These are phyloP conservation scores for Drosophila mimetica DNA, from an alignment of 2,888 invertebrate species.

Conservation along the genomic window DNA sequence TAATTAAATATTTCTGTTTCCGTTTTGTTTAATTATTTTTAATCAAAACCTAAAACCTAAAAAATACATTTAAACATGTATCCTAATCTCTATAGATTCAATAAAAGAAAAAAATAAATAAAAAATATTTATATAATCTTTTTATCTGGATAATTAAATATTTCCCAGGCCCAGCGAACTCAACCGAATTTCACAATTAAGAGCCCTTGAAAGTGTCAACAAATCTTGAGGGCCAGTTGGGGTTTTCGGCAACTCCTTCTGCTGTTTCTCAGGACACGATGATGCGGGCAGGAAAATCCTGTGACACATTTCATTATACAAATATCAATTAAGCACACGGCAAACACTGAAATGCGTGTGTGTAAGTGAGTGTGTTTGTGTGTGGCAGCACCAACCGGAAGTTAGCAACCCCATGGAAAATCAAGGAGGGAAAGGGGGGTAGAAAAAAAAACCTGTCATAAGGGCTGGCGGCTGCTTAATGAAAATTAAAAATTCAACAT, in stretches of 20 bases:
- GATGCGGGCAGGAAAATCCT: conserved; percentile 71
- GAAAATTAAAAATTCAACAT: conserved; percentile 80
- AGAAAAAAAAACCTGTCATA: conserved; percentile 34
- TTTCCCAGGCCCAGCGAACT: not conserved
- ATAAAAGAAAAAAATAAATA: no score
- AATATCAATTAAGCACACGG: conserved; percentile 76
- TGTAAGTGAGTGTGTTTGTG: conserved; percentile 9
- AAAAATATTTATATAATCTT: no score
- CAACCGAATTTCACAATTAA: conserved; percentile 17
- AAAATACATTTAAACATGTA: no score
- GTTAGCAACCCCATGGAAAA: conserved; percentile 30
- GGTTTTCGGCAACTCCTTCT: conserved; percentile 21
- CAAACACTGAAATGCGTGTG: conserved; percentile 64
- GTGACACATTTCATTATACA: conserved; percentile 78
- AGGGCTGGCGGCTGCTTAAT: conserved; percentile 64
- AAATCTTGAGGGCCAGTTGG: conserved; percentile 17
- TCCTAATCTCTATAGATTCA: no score
- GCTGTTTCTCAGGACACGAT: conserved; percentile 41
- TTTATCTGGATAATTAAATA: no score
- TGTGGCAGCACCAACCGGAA: conserved; percentile 29
- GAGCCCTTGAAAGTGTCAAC: conserved; percentile 24
- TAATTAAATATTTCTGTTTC: no score
- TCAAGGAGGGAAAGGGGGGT: no score
- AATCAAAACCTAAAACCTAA: no score
- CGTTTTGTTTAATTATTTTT: no score